Conservation (phyloP, 2,113 vertebrate genomes). For the Mirza zaza region DNA sequence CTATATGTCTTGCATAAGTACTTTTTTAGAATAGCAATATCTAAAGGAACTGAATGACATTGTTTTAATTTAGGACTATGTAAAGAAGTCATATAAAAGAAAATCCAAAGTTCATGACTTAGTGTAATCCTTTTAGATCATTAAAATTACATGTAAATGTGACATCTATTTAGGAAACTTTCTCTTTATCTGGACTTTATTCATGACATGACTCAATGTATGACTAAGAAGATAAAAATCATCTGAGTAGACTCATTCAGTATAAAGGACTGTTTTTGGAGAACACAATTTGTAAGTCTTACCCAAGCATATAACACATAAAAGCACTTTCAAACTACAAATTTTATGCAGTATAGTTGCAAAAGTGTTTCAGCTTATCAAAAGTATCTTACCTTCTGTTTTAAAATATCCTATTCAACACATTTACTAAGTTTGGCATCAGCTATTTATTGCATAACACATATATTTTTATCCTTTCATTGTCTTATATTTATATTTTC, state of each 20-base stretch:
- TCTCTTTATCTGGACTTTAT: neutral
- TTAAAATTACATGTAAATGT: neutral
- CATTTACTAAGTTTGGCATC: neutral
- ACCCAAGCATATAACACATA: neutral
- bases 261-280: neutral
- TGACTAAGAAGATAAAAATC: neutral
- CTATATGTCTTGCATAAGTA: neutral
- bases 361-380: neutral
- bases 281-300: neutral
- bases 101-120: neutral
- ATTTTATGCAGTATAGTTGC: neutral
- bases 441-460: neutral
- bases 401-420: neutral
- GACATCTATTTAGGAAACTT: neutral
- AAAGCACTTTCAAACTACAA: neutral
- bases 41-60: neutral
- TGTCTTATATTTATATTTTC: slow-evolving; percentile 3
- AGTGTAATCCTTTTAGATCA: neutral
- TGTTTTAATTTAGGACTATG: neutral
- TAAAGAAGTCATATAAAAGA: neutral
- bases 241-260: neutral
- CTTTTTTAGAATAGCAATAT: neutral
- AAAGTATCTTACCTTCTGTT: neutral
- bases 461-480: neutral
- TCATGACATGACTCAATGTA: neutral